Evolutionary conservation across 2,113 vertebrate species (phyloP).

Genomic region (Parus major): DNA sequence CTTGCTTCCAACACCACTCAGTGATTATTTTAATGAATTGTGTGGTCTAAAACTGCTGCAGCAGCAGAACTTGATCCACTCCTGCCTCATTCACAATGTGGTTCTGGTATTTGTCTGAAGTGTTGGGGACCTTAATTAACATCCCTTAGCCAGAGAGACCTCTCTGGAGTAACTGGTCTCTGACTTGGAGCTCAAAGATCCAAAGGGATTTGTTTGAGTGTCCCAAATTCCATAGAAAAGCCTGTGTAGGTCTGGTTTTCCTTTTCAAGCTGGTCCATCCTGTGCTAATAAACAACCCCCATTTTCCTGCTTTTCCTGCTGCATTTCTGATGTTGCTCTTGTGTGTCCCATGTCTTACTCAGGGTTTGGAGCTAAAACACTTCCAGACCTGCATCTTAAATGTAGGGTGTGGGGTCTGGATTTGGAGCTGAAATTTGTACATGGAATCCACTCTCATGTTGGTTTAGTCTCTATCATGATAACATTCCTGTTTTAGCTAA

Average conservation of each 20-base stretch:
- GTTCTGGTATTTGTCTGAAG: background rate
- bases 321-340: background rate
- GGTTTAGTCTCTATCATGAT: background rate
- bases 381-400: background rate
- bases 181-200: background rate
- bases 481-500: background rate
- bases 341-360: background rate
- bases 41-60: background rate
- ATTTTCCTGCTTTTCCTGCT: background rate
- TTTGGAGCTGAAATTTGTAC: background rate
- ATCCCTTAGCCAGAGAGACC: background rate
- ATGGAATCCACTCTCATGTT: background rate
- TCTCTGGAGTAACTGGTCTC: background rate
- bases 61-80: background rate
- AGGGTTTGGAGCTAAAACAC: background rate
- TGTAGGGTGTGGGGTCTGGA: fast-evolving
- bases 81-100: background rate
- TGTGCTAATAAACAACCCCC: background rate
- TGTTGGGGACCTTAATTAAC: background rate
- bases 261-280: background rate
- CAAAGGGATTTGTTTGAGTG: background rate
- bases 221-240: background rate
- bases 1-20: background rate
- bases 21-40: background rate
- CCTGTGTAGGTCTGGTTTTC: background rate